A percentile compares a stretch with the other conserved stretches of the same genome.
These are phyloP conservation scores for Carcharodon carcharias DNA, from an alignment of 2,797 vertebrate species.

Conservation along the genomic window DNA sequence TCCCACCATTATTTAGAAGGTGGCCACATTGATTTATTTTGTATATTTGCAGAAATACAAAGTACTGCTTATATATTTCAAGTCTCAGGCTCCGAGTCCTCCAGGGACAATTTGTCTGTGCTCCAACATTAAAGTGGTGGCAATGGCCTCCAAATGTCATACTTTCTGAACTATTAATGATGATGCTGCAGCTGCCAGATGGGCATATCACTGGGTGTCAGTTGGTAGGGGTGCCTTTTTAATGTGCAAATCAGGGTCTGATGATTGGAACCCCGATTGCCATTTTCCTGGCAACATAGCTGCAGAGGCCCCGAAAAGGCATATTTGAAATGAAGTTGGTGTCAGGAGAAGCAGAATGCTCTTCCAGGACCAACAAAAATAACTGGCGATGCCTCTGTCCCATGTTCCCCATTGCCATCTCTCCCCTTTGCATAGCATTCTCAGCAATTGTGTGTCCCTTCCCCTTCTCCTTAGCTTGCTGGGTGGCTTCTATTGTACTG, in stretches of 20 bases:
- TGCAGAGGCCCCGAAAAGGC: not conserved
- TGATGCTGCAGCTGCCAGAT: not conserved
- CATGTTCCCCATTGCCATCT: not conserved
- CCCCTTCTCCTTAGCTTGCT: not conserved
- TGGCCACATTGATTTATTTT: not conserved
- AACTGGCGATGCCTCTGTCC: not conserved
- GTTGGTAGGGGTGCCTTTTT: not conserved
- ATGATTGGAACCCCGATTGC: not conserved
- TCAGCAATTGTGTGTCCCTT: not conserved
- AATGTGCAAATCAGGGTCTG: not conserved
- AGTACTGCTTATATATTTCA: not conserved
- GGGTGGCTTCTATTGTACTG: not conserved
- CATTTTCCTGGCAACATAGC: not conserved
- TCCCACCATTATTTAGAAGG: not conserved
- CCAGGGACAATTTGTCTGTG: not conserved
- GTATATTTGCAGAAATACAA: not conserved
- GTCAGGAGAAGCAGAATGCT: not conserved
- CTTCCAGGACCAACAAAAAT: not conserved
- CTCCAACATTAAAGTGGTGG: not conserved
- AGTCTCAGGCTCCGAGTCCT: not conserved
- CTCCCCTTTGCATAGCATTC: not conserved
- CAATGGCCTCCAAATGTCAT: not conserved
- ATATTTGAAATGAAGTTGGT: not conserved
- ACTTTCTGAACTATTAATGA: not conserved
- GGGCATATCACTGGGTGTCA: not conserved